Conservation (phyloP, 2,888 invertebrate genomes). For the Leptopilina drosophilae region DNA sequence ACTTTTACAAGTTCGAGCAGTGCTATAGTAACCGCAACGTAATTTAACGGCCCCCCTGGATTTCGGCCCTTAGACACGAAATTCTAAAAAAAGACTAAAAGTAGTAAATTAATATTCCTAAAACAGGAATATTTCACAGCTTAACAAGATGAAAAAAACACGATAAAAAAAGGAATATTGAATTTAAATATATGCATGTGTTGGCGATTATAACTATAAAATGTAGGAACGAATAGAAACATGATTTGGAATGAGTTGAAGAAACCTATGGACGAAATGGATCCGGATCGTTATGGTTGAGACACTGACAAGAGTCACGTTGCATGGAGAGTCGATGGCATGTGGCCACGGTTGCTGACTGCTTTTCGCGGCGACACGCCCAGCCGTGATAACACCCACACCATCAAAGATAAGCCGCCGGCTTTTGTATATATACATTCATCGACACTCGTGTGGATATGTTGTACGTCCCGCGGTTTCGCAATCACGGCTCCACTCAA, state of each 20-base stretch:
- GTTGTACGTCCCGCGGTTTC: constrained; percentile 72
- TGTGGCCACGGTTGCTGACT: constrained; percentile 57
- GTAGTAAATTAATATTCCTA: no score
- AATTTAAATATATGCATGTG: no score
- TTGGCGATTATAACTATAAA: no score
- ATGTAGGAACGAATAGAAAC: not conserved
- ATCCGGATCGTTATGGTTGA: constrained; percentile 63
- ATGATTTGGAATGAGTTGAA: constrained; percentile 31
- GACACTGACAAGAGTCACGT: constrained; percentile 69
- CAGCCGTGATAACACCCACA: constrained; percentile 77
- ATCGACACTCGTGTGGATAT: constrained; percentile 70
- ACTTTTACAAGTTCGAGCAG: no score
- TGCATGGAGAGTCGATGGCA: constrained; percentile 54
- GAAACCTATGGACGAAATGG: constrained; percentile 60
- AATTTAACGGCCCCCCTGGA: no score
- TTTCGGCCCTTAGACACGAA: no score
- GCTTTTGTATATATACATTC: constrained; percentile 45
- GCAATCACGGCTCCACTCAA: constrained; percentile 59
- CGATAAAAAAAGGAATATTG: no score
- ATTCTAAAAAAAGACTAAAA: no score
- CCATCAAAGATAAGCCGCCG: constrained; percentile 69
- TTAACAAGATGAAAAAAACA: no score
- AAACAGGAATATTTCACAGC: no score
- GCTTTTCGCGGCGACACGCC: constrained; percentile 75
- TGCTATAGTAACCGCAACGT: no score